Evolutionary conservation across 1,140 invertebrate species (phyloP), one percentile per base, ranked within the genome.

Genomic region (Proctacanthus coquilletti): DNA sequence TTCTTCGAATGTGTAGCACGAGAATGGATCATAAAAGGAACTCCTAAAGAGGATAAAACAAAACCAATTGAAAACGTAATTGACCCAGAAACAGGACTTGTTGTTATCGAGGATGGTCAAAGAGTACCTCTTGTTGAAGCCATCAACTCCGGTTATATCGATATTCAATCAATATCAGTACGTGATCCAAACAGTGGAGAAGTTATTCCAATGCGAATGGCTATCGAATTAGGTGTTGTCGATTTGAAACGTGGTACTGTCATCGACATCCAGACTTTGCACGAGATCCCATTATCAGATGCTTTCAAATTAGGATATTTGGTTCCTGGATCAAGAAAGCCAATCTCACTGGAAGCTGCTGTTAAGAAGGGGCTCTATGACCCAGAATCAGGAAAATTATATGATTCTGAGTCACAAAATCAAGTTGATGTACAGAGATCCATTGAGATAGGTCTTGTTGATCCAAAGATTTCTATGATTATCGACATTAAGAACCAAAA

Each of bases 1-100:
- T 86, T 92, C 60, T 78, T 87, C 60, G 80, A 89, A 53, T 87
- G 85, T 42, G 69, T 89, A 23, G 71, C 80, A 49, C 58, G 73
- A 29, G 70, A 71, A 25, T 75, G 76, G 71, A 77, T 84, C 42
- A 71, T 76, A 25, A 68, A 74, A 51, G 61, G 64, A 43, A 45
- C 56, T 53, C 65, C 70, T 36, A 53, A 72, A 52, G 61, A 68
- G 47, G 53, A 61, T 47, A 45, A 47, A 41, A 42, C 61, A 45
- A 45, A 52, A 49, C 38, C 50, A 48, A 47, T 53, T 23, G 53
- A 56, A 40, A 48, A 53, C 36, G 36, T 44, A 2, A 56, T 53
- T 19, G 45, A 59, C 46, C 34, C 45, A 1, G 37, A 52, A 21
- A 56, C 45, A 18, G 56, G 52, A 42, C 41, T 47, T 36, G 50